Base-by-base conservation (phyloP, 2,113 vertebrate genomes). In the Verasper variegatus region DNA sequence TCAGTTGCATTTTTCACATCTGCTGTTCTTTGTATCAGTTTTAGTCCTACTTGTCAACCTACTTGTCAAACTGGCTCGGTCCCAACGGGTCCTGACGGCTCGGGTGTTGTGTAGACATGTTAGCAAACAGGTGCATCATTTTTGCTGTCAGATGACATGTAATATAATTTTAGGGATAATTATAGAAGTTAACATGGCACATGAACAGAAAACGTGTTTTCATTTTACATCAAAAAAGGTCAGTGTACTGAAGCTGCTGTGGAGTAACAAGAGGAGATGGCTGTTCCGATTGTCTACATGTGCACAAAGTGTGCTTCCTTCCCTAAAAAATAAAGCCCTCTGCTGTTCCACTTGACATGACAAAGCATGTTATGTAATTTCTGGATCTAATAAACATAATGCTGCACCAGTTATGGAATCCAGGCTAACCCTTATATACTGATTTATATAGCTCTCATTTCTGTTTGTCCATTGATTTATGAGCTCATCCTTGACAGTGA, bases 291-390 rank as follows among this genome's bases (percentile, higher is more conserved):
- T 52, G 31, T 69, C 31, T 15, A 8, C 49, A 27, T 61, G 21
- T 47, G 14, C 27, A 51, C 49, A 51, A 20, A 51, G 49, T 51
- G 4, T 51, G 18, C 13, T 45, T 45, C 42, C 42, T 45, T 45
- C 55, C 56, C n/a, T 67, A 65, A 80, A 54, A 58, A 86, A 74
- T 80, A 69, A 87, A 80, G 55, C 72, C 87, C 68, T 78, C 68
- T 76, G 62, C 56, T 51, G 62, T 75, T 80, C 76, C 71, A 74
- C n/a, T 76, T 66, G 69, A 74, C 70, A 76, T 23, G 14, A 47
- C 64, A 70, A 80, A 86, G 62, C 77, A 52, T 71, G 68, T 88
- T 87, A 87, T 82, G 76, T 81, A 89, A 90, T 81, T 68, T 67
- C 64, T 71, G 59, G 14, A 40, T 68, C 47, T 78, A 66, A 90